Conservation (phyloP, 2,888 invertebrate species). For the Tortrix viridana region DNA sequence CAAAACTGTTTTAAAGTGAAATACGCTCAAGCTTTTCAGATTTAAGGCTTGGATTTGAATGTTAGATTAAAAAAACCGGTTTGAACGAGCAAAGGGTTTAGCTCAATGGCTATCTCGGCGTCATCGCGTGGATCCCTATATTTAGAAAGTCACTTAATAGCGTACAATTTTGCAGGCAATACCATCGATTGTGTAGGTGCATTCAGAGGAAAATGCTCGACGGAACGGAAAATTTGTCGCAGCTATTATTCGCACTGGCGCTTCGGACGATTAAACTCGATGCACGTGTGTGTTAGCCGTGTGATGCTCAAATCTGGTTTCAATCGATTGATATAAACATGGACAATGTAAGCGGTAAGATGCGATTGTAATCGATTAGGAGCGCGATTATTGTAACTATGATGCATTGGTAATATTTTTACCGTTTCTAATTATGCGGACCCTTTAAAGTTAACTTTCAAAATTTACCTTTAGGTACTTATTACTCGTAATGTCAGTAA, state of each 20-base stretch:
- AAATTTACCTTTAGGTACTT: neutral
- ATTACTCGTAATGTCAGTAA: slow-evolving; percentile 13
- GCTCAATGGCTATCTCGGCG: slow-evolving; percentile 62
- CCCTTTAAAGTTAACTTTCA: too few species aligned
- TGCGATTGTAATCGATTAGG: slow-evolving; percentile 12
- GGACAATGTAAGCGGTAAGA: slow-evolving; percentile 23
- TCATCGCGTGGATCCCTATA: slow-evolving; percentile 72
- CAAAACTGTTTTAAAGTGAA: slow-evolving; percentile 26
- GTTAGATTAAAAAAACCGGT: slow-evolving; percentile 44
- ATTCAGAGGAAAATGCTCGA: slow-evolving; percentile 81
- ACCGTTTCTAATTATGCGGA: neutral
- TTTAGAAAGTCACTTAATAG: slow-evolving; percentile 82
- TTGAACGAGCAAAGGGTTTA: slow-evolving; percentile 63
- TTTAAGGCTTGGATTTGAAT: slow-evolving; percentile 45
- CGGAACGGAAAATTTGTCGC: slow-evolving; percentile 81
- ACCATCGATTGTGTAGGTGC: slow-evolving; percentile 77
- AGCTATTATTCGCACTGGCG: slow-evolving; percentile 78
- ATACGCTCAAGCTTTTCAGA: slow-evolving; percentile 19
- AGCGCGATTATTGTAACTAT: neutral
- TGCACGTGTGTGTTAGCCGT: slow-evolving; percentile 59
- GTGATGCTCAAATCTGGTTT: slow-evolving; percentile 51
- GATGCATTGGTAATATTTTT: neutral
- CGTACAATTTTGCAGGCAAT: slow-evolving; percentile 79
- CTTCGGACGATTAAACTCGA: slow-evolving; percentile 78
- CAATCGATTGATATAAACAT: slow-evolving; percentile 40